These are phyloP conservation scores for Leptodirus hochenwartii DNA, from an alignment of 2,888 invertebrate genomes.

Conservation along the genomic window DNA sequence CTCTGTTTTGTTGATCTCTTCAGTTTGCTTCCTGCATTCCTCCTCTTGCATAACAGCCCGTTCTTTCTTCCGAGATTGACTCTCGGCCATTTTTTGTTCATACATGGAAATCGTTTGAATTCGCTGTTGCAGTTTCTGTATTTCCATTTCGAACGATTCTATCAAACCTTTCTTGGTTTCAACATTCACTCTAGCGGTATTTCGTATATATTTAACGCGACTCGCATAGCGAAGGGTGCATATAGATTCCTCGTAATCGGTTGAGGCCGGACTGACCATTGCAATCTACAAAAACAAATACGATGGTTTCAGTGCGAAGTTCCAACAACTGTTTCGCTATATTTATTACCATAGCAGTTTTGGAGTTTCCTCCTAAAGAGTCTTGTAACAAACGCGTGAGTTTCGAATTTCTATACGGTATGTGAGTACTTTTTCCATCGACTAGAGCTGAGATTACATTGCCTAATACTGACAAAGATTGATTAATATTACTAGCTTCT, in stretches of 20 bases:
- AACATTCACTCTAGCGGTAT: slow-evolving; percentile 88
- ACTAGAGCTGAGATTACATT: slow-evolving; percentile 97
- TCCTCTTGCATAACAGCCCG: slow-evolving; percentile 19
- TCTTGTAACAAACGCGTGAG: slow-evolving; percentile 88
- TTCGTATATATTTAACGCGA: slow-evolving; percentile 94
- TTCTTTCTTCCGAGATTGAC: slow-evolving; percentile 13
- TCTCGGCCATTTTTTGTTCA: slow-evolving; percentile 19
- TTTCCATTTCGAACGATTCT: slow-evolving; percentile 90
- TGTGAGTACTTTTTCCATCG: slow-evolving; percentile 91
- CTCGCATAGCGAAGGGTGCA: slow-evolving; percentile 94
- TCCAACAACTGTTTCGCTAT: slow-evolving; percentile 1
- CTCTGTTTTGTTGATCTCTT: slow-evolving; percentile 25
- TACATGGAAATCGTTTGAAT: slow-evolving; percentile 28
- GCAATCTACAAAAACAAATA: slow-evolving; percentile 49
- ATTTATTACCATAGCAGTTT: slow-evolving; percentile 67
- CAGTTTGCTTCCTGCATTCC: slow-evolving; percentile 21
- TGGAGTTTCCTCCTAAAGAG: slow-evolving; percentile 91
- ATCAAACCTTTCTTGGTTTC: slow-evolving; percentile 94
- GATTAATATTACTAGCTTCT: slow-evolving; percentile 95
- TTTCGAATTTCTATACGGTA: slow-evolving; percentile 97
- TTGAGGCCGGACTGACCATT: slow-evolving; percentile 89
- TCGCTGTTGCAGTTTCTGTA: slow-evolving; percentile 76
- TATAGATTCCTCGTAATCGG: slow-evolving; percentile 93
- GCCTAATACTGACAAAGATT: slow-evolving; percentile 90
- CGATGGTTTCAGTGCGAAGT: too few relatives aligned